These are phyloP conservation scores for Endomychus coccineus DNA, from an alignment of 2,888 invertebrate genomes.

Conservation along the genomic window DNA sequence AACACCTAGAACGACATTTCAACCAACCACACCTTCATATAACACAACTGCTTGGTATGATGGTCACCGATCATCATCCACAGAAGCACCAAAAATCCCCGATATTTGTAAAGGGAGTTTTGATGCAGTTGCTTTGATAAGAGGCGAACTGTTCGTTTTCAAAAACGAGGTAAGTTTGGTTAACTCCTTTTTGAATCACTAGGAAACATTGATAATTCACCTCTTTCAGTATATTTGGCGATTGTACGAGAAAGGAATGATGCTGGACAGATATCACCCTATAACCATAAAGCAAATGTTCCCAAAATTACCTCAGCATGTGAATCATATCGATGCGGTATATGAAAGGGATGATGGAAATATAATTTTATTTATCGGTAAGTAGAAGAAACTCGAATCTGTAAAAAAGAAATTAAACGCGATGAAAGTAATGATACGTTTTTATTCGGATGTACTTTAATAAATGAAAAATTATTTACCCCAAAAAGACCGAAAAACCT, in stretches of 20 bases:
- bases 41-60: no score
- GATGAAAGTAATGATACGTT: no score
- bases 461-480: neutral
- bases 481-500: no score
- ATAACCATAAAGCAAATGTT: slow-evolving; percentile 54
- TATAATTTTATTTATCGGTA: slow-evolving; percentile 61
- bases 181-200: no score
- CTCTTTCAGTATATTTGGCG: slow-evolving; percentile 57
- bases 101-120: slow-evolving; percentile 61
- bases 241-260: slow-evolving; percentile 43
- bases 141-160: slow-evolving; percentile 53
- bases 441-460: no score
- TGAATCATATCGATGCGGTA: slow-evolving; percentile 57
- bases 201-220: neutral
- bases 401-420: neutral
- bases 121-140: slow-evolving; percentile 59
- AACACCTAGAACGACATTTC: slow-evolving; percentile 8
- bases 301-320: slow-evolving; percentile 49
- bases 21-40: no score
- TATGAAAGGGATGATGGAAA: slow-evolving; percentile 64
- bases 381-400: neutral
- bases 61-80: no score
- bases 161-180: slow-evolving; percentile 46
- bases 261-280: slow-evolving; percentile 49
- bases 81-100: no score